Evolutionary conservation across 2,888 invertebrate genomes (phyloP), one percentile per base, ranked within the genome.

Genomic region (Heliconius ethilla): DNA sequence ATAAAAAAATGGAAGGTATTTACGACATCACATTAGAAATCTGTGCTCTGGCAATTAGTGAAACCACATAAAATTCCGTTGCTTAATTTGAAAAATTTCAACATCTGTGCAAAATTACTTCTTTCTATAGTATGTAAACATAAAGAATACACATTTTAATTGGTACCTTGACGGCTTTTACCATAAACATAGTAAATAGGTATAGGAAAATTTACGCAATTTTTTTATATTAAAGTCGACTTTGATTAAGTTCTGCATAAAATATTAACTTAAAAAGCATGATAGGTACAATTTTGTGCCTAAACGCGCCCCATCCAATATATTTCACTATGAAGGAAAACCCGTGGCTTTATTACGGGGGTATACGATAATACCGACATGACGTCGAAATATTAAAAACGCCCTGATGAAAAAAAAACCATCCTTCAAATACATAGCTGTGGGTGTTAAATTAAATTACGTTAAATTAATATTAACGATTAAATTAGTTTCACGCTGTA

Each of bases 371-470:
- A 82, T 75, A 80, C 75, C 78, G 73, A 80, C 75, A 67, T 70
- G 79, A 79, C 79, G 78, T 9, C 80, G 77, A 80, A 79, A 81
- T 82, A 80, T 81, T 81, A 81, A 78, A 78, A 74, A 51, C 29
- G 67, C 67, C 70, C 63, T 40, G 63, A 74, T 59, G 55, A 74
- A 62, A 62, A 74, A 63, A 33, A 33, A 6, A 18, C 27, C 74
- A 74, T 74, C 27, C 27, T 73, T 73, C 25, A 40, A 59, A 40
- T n/a, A n/a, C n/a, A n/a, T 37, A 25, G 15, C n/a, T 37, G 9
- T 51, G 2, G 37, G 3, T 25, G 62, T 9, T 25, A 40, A 63
- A 63, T 74, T 10, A 62, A 27, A 40, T 18, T 22, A 33, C 27
- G n/a, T 55, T 70, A 1, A 13, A 37, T 11, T 25, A 37, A 40